Evolutionary conservation across 2,113 vertebrate genomes (phyloP), one percentile per base, ranked within the genome.

Genomic region (Empidonax alnorum): DNA sequence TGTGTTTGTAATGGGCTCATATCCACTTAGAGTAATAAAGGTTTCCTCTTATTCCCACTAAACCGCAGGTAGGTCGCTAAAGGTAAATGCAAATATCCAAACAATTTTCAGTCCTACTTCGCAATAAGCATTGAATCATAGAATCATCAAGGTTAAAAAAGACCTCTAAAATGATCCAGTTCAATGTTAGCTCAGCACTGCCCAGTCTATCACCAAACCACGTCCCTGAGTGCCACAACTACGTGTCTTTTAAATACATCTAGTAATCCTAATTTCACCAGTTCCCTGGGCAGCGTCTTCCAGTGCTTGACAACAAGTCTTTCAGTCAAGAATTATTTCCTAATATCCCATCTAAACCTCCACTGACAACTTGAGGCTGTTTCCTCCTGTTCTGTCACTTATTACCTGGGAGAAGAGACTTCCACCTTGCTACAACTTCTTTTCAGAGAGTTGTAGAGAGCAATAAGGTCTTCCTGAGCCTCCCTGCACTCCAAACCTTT

Each of bases 401-500:
- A 35, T 35, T 13, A 4, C 9, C 18, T 23, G 9, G 3, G 0
- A 89, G n/a, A 76, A 55, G 17, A 41, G 7, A 0, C 4, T 0
- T 0, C 3, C 14, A 23, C 13, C 13, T 22, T 4, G 14, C 17
- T 31, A 2, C 21, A 20, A 1, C 24, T 27, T 72, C 24, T 35
- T 56, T 14, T 49, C 50, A 50, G 17, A 23, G 1, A 1, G 6
- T 0, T 27, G 6, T 3, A 65, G 3, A 44, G 50, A 49, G 12
- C 2, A 6, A 12, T 10, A 7, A 37, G 35, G 17, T 50, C 6
- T 8, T 20, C 10, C 31, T 49, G 50, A 73, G 21, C 10, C 25
- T 56, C 9, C 58, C 53, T 47, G 49, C 55, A 16, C 49, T 7
- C 85, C 66, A 87, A 58, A 35, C n/a, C 41, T 42, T 87, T 71